Evolutionary conservation across 2,888 invertebrate genomes (phyloP), one percentile per base, ranked within the genome.

Genomic region (Tachina grossa): DNA sequence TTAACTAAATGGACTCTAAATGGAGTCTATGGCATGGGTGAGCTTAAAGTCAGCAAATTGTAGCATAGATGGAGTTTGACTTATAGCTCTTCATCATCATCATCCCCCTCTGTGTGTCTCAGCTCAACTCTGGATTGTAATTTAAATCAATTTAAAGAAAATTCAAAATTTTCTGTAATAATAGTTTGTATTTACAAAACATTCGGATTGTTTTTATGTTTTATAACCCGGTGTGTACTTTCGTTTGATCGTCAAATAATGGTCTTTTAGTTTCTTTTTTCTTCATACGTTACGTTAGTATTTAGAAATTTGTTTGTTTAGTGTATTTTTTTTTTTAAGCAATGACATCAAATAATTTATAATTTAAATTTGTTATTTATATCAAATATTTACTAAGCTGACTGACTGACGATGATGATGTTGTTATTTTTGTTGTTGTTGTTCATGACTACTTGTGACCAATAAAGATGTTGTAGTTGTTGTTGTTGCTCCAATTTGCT

Each of bases 111-210:
- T 31, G 16, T 16, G 11, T 49, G 8, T 49, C 8, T 49, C 10
- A 1, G 2, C 0, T 22, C 31, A 9, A 1, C 11, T 31, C 10
- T n/a, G 9, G 90, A 90, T 90, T 90, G 89, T 89, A 91, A 91
- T 91, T 91, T 89, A 90, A 90, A 90, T 89, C 90, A 91, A 91
- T 91, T 77, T n/a, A 77, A 65, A 74, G 63, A 74, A 76, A 71
- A 55, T 57, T 77, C 31, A n/a, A 16, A 53, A 45, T 45, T 43
- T 49, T 72, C 65, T 49, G 13, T 55, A 55, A 47, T 41, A 72
- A 68, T 53, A 22, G 2, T 57, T 14, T 14, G 31, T 5, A 51
- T 68, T 1, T n/a, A n/a, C n/a, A 39, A 43, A n/a, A 22, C 19
- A 53, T 43, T 19, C 41, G 19, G 55, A 55, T 43, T 16, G 39